phyloP scores from a whole-genome alignment of 2,888 invertebrate genomes.

The Cecidostiba fungosa region DNA sequence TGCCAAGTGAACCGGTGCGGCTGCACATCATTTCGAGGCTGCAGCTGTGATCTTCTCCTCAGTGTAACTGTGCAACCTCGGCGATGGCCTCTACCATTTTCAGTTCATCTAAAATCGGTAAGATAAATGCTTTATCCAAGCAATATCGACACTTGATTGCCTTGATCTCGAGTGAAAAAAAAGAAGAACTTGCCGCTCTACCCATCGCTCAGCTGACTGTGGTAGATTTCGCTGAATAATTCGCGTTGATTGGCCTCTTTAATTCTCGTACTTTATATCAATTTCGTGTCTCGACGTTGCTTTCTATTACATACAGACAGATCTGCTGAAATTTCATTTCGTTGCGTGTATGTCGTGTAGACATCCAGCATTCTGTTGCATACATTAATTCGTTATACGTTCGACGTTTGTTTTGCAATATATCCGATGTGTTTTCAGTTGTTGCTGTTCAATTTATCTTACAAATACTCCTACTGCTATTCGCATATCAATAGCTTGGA shows the following conservation, averaged over 20 bases:
- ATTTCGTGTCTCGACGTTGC: not conserved
- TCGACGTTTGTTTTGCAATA: not conserved
- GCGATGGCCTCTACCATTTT: conserved; percentile 46
- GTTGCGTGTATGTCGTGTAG: not conserved
- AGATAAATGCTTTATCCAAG: conserved; percentile 5
- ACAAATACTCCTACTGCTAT: not conserved
- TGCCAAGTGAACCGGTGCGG: not conserved
- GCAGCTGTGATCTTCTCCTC: conserved; percentile 22
- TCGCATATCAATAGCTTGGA: not conserved
- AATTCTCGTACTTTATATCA: not conserved
- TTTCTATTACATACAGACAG: not conserved
- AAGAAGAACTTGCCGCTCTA: not conserved
- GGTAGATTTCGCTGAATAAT: conserved; percentile 20
- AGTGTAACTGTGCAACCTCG: not conserved
- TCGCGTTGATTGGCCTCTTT: not conserved
- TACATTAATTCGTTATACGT: not conserved
- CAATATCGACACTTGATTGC: not conserved
- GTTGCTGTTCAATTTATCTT: not conserved
- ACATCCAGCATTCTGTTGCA: not conserved
- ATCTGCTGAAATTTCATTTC: not conserved
- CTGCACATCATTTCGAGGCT: not conserved
- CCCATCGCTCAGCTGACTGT: not conserved
- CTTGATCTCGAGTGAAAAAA: conserved; percentile 14
- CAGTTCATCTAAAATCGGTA: conserved; percentile 42
- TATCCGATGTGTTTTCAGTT: not conserved